Conservation (phyloP, 2,113 vertebrate genomes). For the Galeopterus variegatus region DNA sequence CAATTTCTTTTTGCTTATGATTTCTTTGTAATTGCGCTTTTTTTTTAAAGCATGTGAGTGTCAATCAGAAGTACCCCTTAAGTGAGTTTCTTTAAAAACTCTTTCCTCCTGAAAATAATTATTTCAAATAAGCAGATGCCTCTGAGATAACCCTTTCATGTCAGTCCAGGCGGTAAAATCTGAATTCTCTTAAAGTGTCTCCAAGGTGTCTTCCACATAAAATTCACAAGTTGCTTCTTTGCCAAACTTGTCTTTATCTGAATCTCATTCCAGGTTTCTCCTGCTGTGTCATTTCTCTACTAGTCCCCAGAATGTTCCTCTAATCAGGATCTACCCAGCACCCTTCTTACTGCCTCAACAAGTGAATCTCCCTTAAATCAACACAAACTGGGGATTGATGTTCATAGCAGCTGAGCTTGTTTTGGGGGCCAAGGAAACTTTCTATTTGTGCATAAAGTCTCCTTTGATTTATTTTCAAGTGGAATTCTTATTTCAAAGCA, state of each 20-base stretch:
- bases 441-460: conserved; percentile 52
- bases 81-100: conserved; percentile 55
- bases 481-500: conserved; percentile 51
- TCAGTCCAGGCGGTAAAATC: conserved; percentile 37
- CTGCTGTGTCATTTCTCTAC: conserved; percentile 1
- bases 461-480: conserved; percentile 56
- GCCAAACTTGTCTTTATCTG: conserved; percentile 40
- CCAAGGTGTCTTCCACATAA: background rate
- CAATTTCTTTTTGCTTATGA: conserved; percentile 35
- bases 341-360: background rate
- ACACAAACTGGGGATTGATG: conserved; percentile 24
- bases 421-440: background rate
- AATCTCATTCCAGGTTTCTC: background rate
- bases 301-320: background rate
- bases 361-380: conserved; percentile 37
- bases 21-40: background rate
- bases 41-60: background rate
- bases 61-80: background rate
- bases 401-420: conserved; percentile 47
- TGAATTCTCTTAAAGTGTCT: conserved; percentile 29
- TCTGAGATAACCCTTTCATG: conserved; percentile 53
- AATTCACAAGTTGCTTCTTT: conserved; percentile 34
- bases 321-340: background rate
- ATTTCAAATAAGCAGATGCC: conserved; percentile 53
- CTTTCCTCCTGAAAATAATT: conserved; percentile 53